Evolutionary conservation across 2,797 vertebrate species (phyloP).

Genomic region (Cottoperca gobio): DNA sequence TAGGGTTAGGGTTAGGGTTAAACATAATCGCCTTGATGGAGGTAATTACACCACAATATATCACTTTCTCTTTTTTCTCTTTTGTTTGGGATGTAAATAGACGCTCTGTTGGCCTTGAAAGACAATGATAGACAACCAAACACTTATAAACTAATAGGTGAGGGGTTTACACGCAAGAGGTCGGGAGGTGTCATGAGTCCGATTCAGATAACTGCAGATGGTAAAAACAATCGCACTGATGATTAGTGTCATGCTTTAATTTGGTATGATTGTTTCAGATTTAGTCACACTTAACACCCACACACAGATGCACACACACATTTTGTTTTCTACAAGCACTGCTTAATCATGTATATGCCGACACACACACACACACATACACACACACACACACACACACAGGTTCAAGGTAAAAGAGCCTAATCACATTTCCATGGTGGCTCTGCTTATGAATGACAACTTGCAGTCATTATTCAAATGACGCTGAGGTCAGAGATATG

Average conservation of each 20-base stretch:
- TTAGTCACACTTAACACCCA: slow-evolving; percentile 42
- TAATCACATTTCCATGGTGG: slow-evolving; percentile 33
- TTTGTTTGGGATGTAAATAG: not conserved
- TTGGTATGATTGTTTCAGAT: slow-evolving; percentile 43
- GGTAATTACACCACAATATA: not conserved
- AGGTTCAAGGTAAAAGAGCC: slow-evolving; percentile 18
- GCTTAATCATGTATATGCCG: slow-evolving; percentile 18
- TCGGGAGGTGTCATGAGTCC: slow-evolving; percentile 18
- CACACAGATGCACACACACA: slow-evolving; percentile 14
- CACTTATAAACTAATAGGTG: not conserved
- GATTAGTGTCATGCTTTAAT: slow-evolving; percentile 41
- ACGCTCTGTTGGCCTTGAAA: not conserved
- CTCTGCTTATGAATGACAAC: slow-evolving; percentile 49
- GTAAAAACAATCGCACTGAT: slow-evolving; percentile 26
- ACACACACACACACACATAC: not conserved
- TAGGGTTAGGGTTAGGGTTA: too few species aligned
- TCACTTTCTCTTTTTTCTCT: too few species aligned
- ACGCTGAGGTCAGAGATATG: slow-evolving; percentile 21
- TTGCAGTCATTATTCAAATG: slow-evolving; percentile 47
- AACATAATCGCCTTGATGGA: too few species aligned
- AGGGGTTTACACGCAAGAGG: not conserved
- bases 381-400: not conserved
- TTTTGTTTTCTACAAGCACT: slow-evolving; percentile 14
- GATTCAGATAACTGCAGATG: slow-evolving; percentile 23
- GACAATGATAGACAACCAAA: not conserved